Conservation (phyloP, 2,888 invertebrate species). For the Pollenia griseotomentosa region DNA sequence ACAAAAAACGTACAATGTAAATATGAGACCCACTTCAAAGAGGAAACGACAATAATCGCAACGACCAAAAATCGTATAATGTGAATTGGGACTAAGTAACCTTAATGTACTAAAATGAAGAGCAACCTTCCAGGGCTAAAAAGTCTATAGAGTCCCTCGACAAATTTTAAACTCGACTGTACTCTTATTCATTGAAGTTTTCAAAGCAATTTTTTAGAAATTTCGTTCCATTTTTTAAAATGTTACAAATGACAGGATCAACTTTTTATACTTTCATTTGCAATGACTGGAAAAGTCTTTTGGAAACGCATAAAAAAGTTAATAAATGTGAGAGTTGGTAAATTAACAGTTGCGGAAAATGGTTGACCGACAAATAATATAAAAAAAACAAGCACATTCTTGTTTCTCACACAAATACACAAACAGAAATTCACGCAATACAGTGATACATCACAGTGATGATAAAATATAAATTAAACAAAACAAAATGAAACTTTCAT, state of each 20-base stretch:
- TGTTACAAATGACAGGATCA: not conserved
- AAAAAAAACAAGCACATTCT: slow-evolving; percentile 43
- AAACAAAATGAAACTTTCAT: slow-evolving; percentile 10
- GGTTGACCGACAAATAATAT: slow-evolving; percentile 76
- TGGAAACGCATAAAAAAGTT: slow-evolving; percentile 54
- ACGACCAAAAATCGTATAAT: too few relatives aligned
- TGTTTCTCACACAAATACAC: not conserved
- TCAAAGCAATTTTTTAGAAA: not conserved
- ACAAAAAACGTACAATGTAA: too few relatives aligned
- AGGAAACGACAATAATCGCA: too few relatives aligned
- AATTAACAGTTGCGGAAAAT: slow-evolving; percentile 78
- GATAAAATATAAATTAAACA: slow-evolving; percentile 46
- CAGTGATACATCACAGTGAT: slow-evolving; percentile 40
- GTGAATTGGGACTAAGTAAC: too few relatives aligned
- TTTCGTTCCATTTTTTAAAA: not conserved
- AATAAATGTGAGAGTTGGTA: slow-evolving; percentile 74
- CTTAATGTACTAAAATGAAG: too few relatives aligned
- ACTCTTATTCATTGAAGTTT: too few relatives aligned
- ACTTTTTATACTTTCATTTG: slow-evolving; percentile 1
- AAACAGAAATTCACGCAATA: not conserved
- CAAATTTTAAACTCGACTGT: too few relatives aligned
- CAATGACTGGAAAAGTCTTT: slow-evolving; percentile 11
- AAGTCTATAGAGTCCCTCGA: too few relatives aligned
- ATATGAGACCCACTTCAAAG: too few relatives aligned
- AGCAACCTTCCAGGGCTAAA: too few relatives aligned